Evolutionary conservation across 2,888 invertebrate genomes (phyloP).

Genomic region (Hydrotaea diabolus): DNA sequence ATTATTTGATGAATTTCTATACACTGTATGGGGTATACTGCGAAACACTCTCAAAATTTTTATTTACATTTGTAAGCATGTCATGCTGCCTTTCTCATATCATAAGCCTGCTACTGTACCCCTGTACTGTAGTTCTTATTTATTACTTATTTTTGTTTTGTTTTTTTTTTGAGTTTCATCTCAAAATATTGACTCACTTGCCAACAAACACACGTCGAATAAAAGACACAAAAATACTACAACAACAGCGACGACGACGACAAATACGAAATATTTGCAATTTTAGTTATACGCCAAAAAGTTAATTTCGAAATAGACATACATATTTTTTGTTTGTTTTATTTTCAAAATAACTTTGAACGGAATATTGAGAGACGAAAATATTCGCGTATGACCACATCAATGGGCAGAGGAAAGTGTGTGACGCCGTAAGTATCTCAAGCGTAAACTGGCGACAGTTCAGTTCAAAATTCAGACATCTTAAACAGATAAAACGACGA

Average conservation of each 20-base stretch:
- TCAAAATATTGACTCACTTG: slow-evolving; percentile 60
- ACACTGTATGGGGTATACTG: too few species aligned
- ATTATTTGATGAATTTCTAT: too few species aligned
- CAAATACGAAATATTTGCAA: slow-evolving; percentile 46
- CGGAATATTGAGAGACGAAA: slow-evolving; percentile 24
- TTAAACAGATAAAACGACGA: slow-evolving; percentile 17
- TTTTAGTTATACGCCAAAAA: slow-evolving; percentile 57
- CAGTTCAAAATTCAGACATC: slow-evolving; percentile 49
- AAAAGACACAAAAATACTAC: background rate
- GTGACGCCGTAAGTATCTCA: slow-evolving; percentile 65
- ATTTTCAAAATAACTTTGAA: slow-evolving; percentile 1
- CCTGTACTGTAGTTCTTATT: too few species aligned
- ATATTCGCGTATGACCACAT: slow-evolving; percentile 59
- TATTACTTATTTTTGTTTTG: too few species aligned
- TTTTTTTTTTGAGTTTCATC: slow-evolving; percentile 6
- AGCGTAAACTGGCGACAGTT: slow-evolving; percentile 67
- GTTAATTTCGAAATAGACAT: slow-evolving; percentile 60
- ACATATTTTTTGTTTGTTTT: slow-evolving; percentile 26
- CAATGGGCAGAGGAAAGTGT: slow-evolving; percentile 58
- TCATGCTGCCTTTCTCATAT: background rate
- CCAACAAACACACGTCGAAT: slow-evolving; percentile 32
- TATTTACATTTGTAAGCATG: too few species aligned
- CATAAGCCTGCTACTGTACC: too few species aligned
- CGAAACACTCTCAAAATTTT: too few species aligned
- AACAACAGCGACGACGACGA: slow-evolving; percentile 1